These are phyloP conservation scores for Phataginus tricuspis DNA, from an alignment of 2,797 vertebrate species.

Conservation along the genomic window DNA sequence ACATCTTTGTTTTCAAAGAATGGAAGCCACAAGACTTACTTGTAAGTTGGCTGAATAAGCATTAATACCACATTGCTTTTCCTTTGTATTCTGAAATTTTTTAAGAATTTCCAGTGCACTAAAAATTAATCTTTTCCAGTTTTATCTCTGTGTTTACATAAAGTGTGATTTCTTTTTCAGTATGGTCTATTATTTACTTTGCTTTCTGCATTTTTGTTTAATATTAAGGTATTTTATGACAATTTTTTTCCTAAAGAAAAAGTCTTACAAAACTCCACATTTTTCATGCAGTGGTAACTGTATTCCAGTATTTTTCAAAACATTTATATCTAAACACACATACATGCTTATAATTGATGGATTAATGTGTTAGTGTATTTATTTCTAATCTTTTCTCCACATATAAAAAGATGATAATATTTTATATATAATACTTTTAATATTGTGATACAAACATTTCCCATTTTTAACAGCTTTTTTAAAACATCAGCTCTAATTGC, in stretches of 20 bases:
- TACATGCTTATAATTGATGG: background rate
- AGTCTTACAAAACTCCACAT: background rate
- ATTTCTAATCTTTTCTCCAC: background rate
- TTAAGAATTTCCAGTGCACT: conserved; percentile 22
- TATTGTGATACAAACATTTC: background rate
- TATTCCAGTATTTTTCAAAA: conserved; percentile 12
- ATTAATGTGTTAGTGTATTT: background rate
- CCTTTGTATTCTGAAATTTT: conserved; percentile 44
- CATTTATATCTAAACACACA: background rate
- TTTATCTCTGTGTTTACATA: conserved; percentile 25
- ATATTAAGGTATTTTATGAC: background rate
- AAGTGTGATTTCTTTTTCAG: conserved; percentile 46
- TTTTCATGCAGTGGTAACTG: background rate
- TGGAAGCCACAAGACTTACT: background rate
- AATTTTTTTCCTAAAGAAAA: conserved; percentile 39
- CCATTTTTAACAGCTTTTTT: background rate
- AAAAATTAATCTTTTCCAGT: conserved; percentile 8
- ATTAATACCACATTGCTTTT: conserved; percentile 20
- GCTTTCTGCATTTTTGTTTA: conserved; percentile 19
- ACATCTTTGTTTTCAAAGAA: background rate
- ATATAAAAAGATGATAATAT: background rate
- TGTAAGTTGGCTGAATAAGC: background rate
- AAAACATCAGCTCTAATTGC: background rate
- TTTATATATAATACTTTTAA: background rate
- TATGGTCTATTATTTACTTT: conserved; percentile 23